Base-by-base conservation (phyloP, 2,888 invertebrate species). In the Aspidiotus destructor region DNA sequence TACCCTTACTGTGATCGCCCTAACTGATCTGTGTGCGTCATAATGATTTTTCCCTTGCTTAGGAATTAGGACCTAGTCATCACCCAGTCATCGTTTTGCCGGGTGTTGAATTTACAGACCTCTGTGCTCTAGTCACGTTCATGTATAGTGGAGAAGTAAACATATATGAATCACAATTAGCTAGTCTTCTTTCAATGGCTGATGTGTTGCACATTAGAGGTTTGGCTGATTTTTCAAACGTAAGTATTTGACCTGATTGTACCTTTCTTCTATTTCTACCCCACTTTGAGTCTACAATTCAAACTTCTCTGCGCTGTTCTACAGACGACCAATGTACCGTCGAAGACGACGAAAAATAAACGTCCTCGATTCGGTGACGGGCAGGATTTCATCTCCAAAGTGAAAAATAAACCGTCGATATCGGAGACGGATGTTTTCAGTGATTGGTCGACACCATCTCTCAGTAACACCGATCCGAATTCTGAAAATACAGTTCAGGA, bases 91-190 rank as follows among this genome's bases (percentile, higher is more conserved):
- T 88, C 55, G 84, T 88, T 69, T 81, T 88, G 62, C 83, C 87
- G 70, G 85, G 86, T 71, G 86, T 86, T 73, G 84, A 84, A 70
- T 84, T 83, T 71, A 80, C 84, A n/a, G 88, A 88, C 75, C 79
- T 88, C 70, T 81, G 85, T 67, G 85, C 89, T 11, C 84, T 92
- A 70, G 83, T 92, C 52, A 87, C 89, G 6, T 92, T 91, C 78
- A 90, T 92, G 86, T 92, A 92, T 78, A 87, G 87, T 61, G 91
- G 91, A 3, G 91, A 92, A 77, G 91, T 91, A 75, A 88, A 90
- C 71, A 88, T 91, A 42, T 87, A 87, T 71, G 87, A 87, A 77
- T 85, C 85, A 74, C 85, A 88, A 76, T 81, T 92, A 73, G 88
- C 89, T 7, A 85, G 86, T 60, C 80, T 92, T 70, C 80, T 92